Percentiles rank a stretch among this genome's conserved stretches.
phyloP scores from a whole-genome alignment of 2,797 vertebrate species.

The Notolabrus celidotus region DNA sequence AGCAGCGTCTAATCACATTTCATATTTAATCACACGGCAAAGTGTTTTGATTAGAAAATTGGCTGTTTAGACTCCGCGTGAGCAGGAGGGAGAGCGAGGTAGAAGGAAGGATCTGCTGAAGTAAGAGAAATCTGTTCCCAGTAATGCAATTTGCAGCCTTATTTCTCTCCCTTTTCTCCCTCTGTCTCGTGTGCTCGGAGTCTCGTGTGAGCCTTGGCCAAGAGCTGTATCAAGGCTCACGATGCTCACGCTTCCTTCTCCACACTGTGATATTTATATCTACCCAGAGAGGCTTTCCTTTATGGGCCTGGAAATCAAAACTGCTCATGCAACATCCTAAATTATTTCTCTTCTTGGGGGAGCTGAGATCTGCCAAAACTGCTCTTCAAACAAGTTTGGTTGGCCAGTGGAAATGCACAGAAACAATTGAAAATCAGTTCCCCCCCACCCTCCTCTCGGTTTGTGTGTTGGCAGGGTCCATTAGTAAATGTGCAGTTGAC shows the following conservation, averaged over 20 bases:
- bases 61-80: constrained; percentile 47
- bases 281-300: constrained; percentile 13
- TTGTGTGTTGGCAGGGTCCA: constrained; percentile 41
- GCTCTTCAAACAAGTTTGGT: constrained; percentile 22
- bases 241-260: constrained; percentile 12
- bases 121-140: constrained; percentile 9
- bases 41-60: constrained; percentile 60
- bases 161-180: not conserved
- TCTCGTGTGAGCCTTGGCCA: constrained; percentile 29
- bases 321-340: constrained; percentile 23
- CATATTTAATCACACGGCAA: constrained; percentile 56
- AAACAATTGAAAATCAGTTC: constrained; percentile 29
- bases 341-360: constrained; percentile 20
- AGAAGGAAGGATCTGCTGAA: constrained; percentile 9
- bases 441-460: constrained; percentile 9
- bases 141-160: constrained; percentile 37
- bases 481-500: constrained; percentile 57
- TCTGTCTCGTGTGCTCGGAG: not conserved
- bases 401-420: constrained; percentile 21
- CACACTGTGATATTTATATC: constrained; percentile 46
- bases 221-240: constrained; percentile 12
- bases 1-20: constrained; percentile 58
- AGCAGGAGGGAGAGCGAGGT: not conserved
- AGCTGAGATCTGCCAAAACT: constrained; percentile 12
- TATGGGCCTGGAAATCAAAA: constrained; percentile 14